Evolutionary conservation across 2,113 vertebrate genomes (phyloP).

Genomic region (Dasyurus viverrinus): DNA sequence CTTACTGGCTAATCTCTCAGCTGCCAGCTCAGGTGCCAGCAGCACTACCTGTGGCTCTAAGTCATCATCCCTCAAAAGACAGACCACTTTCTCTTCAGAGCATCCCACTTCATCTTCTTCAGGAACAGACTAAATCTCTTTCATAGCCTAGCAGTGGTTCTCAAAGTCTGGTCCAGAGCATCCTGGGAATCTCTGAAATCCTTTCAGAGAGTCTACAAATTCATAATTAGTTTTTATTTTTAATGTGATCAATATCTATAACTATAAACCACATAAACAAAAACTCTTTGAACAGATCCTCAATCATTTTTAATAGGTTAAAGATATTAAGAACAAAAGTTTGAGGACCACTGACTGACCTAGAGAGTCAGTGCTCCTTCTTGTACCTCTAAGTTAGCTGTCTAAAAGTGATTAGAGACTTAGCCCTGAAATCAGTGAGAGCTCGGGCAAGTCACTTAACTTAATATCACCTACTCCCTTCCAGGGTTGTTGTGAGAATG

Average conservation of each 20-base stretch:
- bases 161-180: too few species aligned
- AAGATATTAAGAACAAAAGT: too few species aligned
- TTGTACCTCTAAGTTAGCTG: neutral
- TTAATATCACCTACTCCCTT: neutral
- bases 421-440: neutral
- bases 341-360: too few species aligned
- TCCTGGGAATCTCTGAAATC: too few species aligned
- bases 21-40: neutral
- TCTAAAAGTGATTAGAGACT: neutral
- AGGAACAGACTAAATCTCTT: neutral
- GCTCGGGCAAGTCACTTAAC: neutral
- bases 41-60: neutral
- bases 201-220: too few species aligned
- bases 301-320: too few species aligned
- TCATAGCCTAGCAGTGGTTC: too few species aligned
- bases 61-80: neutral
- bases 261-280: too few species aligned
- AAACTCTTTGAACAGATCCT: too few species aligned
- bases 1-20: neutral
- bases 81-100: neutral
- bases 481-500: neutral
- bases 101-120: neutral
- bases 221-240: too few species aligned
- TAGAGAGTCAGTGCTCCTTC: neutral
- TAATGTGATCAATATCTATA: too few species aligned